phyloP scores from a whole-genome alignment of 1,140 invertebrate genomes.

The Anadara kagoshimensis region DNA sequence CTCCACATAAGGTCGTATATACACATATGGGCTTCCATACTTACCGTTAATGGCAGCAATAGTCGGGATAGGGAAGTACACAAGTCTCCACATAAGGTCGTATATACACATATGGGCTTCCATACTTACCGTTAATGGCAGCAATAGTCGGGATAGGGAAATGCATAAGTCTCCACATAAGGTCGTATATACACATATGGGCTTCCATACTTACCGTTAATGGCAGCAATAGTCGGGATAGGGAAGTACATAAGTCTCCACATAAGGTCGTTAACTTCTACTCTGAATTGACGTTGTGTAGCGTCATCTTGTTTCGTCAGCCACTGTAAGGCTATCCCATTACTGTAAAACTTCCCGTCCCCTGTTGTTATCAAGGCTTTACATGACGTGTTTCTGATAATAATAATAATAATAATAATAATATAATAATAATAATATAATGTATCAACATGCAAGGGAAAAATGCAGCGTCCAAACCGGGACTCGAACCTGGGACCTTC shows the following conservation, averaged over 20 bases:
- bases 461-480: no score
- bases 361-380: conserved; percentile 50
- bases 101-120: background rate
- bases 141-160: background rate
- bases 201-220: conserved; percentile 46
- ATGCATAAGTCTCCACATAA: background rate
- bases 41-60: background rate
- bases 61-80: background rate
- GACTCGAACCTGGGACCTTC: no score
- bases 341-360: conserved; percentile 55
- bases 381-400: conserved; percentile 42
- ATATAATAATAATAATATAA: no score
- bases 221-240: conserved; percentile 50
- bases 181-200: background rate
- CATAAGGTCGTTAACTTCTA: conserved; percentile 5
- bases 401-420: background rate
- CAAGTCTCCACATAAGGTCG: no score
- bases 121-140: no score
- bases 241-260: conserved; percentile 51
- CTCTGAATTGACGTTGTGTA: background rate
- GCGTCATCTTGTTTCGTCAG: conserved; percentile 9
- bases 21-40: background rate
- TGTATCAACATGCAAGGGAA: no score
- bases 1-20: background rate
- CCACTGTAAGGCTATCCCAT: conserved; percentile 53